Base-by-base conservation (phyloP, 2,797 vertebrate genomes). In the Enteromius mattozi region DNA sequence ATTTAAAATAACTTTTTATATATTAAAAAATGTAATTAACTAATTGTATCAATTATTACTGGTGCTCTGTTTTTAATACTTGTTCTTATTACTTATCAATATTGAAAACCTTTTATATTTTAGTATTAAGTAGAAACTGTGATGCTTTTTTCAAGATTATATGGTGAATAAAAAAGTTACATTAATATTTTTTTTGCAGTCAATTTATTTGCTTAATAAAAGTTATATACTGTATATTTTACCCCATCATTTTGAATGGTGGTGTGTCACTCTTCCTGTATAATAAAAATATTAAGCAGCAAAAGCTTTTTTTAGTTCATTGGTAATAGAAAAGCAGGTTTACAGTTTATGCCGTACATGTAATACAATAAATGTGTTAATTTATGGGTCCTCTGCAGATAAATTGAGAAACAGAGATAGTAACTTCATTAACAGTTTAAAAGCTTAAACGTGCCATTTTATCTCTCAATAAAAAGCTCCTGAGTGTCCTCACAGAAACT, bases 261-360 rank as follows among this genome's bases (percentile, higher is more conserved):
- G 27, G 59, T 63, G 4, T 63, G 14, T 63, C 27, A 6, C 13
- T 16, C 24, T 6, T 63, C 27, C 14, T 12, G 54, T 56, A 56
- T n/a, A 13, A 63, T 27, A 63, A 16, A 63, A 63, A 63, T 30
- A 63, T 63, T 30, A 16, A 30, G 6, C 61, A 63, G 61, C 13
- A 63, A 30, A 59, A 63, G 16, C 24, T 2, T 40, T 2, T 33
- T 33, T 33, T 33, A 33, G 56, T 61, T 24, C 7, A 69, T 19
- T 1, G 3, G 37, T n/a, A n/a, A 1, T n/a, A 13, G 7, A 42
- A 24, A 14, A 70, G n/a, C 3, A 0, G 0, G 0, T 77, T 56
- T 76, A 2, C 21, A 54, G 12, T 33, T 56, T 21, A 17, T 77
- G 27, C 27, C 19, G 14, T 27, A 42, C 2, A 42, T 9, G 14